Conservation (phyloP, 2,113 vertebrate species). For the Hippolais icterina region DNA sequence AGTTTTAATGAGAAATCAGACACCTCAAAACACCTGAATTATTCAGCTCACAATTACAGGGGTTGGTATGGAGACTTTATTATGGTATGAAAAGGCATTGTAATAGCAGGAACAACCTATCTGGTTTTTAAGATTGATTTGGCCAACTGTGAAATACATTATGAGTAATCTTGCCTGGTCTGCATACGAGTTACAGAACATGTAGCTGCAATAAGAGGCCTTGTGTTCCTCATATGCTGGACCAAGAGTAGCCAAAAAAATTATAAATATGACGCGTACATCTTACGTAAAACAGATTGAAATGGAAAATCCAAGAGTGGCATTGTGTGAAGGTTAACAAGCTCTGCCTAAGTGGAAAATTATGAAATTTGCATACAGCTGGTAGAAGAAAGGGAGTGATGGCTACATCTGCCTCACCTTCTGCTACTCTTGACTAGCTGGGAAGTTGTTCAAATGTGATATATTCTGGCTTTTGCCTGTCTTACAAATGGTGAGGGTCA, state of each 20-base stretch:
- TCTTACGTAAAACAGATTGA: neutral
- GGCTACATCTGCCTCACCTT: neutral
- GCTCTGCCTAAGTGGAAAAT: neutral
- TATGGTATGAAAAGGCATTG: neutral
- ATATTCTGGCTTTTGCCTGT: neutral
- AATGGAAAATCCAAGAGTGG: neutral
- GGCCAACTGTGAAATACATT: neutral
- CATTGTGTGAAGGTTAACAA: neutral
- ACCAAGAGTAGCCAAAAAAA: neutral
- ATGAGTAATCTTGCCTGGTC: neutral
- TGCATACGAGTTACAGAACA: neutral
- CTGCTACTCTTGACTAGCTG: neutral
- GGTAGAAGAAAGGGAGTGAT: neutral
- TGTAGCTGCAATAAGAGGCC: neutral
- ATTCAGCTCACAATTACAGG: slow-evolving; percentile 5
- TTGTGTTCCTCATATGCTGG: neutral
- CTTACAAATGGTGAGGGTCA: neutral
- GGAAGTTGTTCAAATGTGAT: neutral
- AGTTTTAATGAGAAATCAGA: slow-evolving; percentile 46
- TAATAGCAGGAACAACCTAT: neutral
- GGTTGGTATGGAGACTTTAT: neutral
- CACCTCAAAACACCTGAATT: slow-evolving; percentile 27
- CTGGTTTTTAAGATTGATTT: neutral
- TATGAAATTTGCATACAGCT: neutral
- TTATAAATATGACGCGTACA: neutral